A percentile compares a stretch with the other conserved stretches of the same genome.
phyloP scores from a whole-genome alignment of 2,113 vertebrate species.

The Nannospalax galili region DNA sequence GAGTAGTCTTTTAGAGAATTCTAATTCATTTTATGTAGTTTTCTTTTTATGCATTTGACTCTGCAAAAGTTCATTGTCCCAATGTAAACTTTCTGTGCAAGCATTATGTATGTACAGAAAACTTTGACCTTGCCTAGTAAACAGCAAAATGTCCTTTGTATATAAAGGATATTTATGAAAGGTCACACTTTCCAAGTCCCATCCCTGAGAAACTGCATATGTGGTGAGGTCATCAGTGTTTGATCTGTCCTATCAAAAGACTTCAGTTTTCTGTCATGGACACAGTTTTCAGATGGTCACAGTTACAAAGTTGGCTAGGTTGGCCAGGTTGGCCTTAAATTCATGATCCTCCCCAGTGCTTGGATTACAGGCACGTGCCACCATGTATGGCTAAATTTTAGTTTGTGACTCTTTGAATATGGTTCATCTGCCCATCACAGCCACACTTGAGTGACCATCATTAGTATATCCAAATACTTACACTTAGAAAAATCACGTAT shows the following conservation, averaged over 20 bases:
- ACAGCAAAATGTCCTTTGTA: background rate
- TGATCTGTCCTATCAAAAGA: background rate
- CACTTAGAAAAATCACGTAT: background rate
- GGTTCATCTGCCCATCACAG: background rate
- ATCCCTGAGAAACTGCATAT: background rate
- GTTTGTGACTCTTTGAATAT: background rate
- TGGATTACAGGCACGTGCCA: no score
- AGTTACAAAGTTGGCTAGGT: no score
- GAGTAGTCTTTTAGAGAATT: no score
- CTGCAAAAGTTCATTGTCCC: background rate
- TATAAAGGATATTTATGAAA: background rate
- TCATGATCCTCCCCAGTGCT: no score
- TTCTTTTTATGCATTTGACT: background rate
- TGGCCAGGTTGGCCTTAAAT: no score
- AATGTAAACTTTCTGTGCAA: background rate
- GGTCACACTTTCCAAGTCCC: background rate
- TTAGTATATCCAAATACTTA: background rate
- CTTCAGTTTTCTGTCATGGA: background rate
- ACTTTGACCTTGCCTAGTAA: background rate
- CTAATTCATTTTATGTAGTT: background rate
- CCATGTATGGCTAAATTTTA: background rate
- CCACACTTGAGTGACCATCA: background rate
- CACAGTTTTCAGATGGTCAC: background rate
- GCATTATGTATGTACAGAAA: no score
- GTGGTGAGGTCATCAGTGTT: no score